A percentile compares a stretch with the other conserved stretches of the same genome.
Conservation (phyloP, 2,797 vertebrate species). For the Pipistrellus pygmaeus region DNA sequence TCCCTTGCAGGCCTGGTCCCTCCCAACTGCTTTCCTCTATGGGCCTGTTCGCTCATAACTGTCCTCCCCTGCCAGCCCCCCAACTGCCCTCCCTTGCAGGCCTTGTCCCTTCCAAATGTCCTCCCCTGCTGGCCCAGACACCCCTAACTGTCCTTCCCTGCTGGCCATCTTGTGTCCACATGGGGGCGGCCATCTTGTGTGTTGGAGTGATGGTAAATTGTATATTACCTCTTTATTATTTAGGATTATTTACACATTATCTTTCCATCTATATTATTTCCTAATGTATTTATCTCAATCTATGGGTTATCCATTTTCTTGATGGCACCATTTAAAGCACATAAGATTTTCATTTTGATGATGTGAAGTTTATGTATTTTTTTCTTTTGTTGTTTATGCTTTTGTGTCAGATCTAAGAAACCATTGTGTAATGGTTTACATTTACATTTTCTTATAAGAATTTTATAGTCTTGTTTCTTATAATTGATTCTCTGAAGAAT, state of each 20-base stretch:
- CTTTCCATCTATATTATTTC: neutral
- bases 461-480: neutral
- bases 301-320: neutral
- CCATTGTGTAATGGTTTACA: neutral
- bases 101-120: no score
- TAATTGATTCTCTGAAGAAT: neutral
- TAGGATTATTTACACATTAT: neutral
- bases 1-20: no score
- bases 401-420: neutral
- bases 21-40: no score
- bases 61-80: no score
- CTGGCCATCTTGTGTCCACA: no score
- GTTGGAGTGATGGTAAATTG: no score
- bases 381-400: neutral
- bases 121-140: no score
- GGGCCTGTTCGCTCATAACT: accelerated
- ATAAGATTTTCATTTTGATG: neutral
- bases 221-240: no score
- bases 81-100: no score
- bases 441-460: neutral
- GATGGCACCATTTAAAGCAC: neutral
- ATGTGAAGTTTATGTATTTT: neutral
- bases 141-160: no score
- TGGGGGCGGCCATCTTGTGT: no score
- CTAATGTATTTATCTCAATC: neutral